Percentiles rank a stretch among this genome's conserved stretches.
These are phyloP conservation scores for Apamea anceps DNA, from an alignment of 2,888 invertebrate species.

Conservation along the genomic window DNA sequence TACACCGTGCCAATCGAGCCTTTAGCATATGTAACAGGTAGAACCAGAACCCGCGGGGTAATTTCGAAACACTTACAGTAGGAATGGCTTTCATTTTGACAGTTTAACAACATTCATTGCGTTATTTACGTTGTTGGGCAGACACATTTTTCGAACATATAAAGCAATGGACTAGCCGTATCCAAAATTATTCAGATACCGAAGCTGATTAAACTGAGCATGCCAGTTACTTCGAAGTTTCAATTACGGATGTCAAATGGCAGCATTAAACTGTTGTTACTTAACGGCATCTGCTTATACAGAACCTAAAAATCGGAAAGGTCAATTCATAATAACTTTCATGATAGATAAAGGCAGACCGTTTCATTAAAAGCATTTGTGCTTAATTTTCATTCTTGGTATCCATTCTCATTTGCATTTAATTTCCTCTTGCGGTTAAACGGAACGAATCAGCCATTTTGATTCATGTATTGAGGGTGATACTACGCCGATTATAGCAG, in stretches of 20 bases:
- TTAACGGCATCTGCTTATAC: background rate
- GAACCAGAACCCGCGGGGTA: no score
- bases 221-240: background rate
- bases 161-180: no score
- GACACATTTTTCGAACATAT: no score
- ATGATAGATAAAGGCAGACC: background rate
- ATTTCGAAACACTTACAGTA: no score
- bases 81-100: no score
- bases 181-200: no score
- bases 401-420: conserved; percentile 39
- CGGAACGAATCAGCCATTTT: conserved; percentile 50
- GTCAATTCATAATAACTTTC: conserved; percentile 10
- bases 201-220: no score
- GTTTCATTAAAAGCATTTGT: conserved; percentile 1
- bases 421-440: conserved; percentile 24
- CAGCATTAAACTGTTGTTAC: background rate
- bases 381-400: background rate
- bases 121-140: no score
- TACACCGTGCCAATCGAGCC: background rate
- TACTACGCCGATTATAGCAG: conserved; percentile 22
- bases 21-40: background rate
- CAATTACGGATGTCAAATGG: background rate
- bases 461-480: conserved; percentile 39
- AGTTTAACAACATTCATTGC: no score
- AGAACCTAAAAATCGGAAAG: background rate